Conservation (phyloP, 1,140 invertebrate genomes). For the Drosophila arawakana region DNA sequence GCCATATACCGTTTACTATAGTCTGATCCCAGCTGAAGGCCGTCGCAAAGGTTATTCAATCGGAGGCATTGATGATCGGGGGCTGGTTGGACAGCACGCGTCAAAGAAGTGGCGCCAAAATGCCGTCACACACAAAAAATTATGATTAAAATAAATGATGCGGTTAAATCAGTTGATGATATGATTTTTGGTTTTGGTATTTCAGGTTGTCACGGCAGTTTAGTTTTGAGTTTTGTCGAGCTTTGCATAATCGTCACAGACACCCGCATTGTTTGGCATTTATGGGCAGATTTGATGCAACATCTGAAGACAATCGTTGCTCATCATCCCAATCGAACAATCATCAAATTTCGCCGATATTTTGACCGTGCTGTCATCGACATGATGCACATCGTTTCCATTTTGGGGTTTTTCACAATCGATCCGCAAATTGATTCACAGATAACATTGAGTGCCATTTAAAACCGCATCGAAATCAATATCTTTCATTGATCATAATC, state of each 20-base stretch:
- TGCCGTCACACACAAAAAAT: slow-evolving; percentile 48
- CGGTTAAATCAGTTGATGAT: slow-evolving; percentile 26
- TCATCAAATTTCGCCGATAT: slow-evolving; percentile 44
- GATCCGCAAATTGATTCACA: slow-evolving; percentile 43
- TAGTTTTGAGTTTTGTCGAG: slow-evolving; percentile 24
- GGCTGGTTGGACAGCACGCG: slow-evolving; percentile 56
- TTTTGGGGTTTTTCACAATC: slow-evolving; percentile 56
- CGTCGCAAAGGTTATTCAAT: slow-evolving; percentile 28
- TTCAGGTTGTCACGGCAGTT: slow-evolving; percentile 14
- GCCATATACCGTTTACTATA: neutral
- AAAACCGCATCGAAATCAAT: slow-evolving; percentile 76
- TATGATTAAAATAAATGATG: slow-evolving; percentile 54
- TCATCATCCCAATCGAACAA: slow-evolving; percentile 40
- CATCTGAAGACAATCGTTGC: slow-evolving; percentile 31
- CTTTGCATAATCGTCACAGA: slow-evolving; percentile 73
- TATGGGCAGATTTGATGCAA: slow-evolving; percentile 63
- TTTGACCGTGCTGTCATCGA: neutral
- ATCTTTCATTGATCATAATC: slow-evolving; percentile 62
- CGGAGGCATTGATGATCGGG: neutral
- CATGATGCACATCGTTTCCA: slow-evolving; percentile 21
- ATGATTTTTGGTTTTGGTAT: slow-evolving; percentile 8
- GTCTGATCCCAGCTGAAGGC: slow-evolving; percentile 12
- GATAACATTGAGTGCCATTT: slow-evolving; percentile 65
- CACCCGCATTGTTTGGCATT: slow-evolving; percentile 70
- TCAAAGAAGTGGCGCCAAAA: slow-evolving; percentile 68